Conservation (phyloP, 2,113 vertebrate genomes). For the Catharus fuscescens region DNA sequence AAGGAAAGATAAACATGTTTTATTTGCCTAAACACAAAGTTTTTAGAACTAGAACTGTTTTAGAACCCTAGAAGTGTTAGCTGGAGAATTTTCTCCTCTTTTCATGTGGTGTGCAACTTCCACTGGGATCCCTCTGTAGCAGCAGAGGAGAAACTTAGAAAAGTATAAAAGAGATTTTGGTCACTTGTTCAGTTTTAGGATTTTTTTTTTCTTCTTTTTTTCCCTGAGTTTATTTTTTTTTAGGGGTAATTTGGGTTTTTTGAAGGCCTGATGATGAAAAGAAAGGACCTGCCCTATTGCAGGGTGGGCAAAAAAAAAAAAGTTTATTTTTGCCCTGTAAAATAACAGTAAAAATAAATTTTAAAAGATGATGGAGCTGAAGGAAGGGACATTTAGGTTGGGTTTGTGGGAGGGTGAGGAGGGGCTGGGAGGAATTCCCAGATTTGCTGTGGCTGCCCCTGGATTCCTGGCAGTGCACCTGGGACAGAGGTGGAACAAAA, state of each 20-base stretch:
- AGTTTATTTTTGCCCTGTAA: not conserved
- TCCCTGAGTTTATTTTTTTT: not conserved
- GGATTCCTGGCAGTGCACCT: not conserved
- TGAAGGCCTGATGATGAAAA: not conserved
- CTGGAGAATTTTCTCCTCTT: not conserved
- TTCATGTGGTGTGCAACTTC: accelerated
- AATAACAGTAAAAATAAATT: not conserved
- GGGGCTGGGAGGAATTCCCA: not conserved
- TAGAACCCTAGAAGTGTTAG: not conserved
- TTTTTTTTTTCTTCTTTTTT: not conserved
- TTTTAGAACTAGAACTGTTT: not conserved
- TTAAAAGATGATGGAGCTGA: accelerated
- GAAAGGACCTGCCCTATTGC: not conserved
- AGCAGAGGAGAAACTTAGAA: not conserved
- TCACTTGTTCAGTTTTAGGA: accelerated
- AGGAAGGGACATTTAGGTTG: not conserved
- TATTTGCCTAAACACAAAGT: not conserved
- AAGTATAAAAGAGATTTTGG: not conserved
- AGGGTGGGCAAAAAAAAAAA: not conserved
- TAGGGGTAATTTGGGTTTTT: accelerated
- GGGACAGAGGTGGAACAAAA: accelerated
- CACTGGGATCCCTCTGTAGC: not conserved
- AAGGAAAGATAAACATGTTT: not conserved
- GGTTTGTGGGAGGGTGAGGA: not conserved
- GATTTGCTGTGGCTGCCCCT: not conserved